A percentile compares a stretch with the other conserved stretches of the same genome.
These are phyloP conservation scores for Carassius gibelio DNA, from an alignment of 2,113 vertebrate genomes.

Conservation along the genomic window DNA sequence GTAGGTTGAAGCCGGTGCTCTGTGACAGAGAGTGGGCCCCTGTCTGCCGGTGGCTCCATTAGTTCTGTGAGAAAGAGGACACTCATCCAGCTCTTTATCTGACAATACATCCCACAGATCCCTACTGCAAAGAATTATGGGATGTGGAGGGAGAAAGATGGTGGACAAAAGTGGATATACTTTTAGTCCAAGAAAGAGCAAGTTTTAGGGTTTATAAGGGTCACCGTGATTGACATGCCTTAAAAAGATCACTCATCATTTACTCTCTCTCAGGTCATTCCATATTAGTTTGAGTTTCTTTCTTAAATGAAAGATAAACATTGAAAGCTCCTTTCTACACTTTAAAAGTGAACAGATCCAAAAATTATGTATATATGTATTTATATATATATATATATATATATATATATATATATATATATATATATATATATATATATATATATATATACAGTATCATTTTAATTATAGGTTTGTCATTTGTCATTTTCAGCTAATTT, in stretches of 20 bases:
- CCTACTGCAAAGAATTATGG: conserved; percentile 27
- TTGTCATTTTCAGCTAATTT: background rate
- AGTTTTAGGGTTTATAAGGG: background rate
- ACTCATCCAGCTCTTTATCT: conserved; percentile 47
- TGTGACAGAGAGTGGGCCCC: conserved; percentile 35
- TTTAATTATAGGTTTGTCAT: background rate
- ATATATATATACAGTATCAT: background rate
- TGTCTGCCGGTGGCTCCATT: conserved; percentile 49
- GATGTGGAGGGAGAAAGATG: conserved; percentile 7
- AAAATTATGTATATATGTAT: no score
- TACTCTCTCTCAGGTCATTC: background rate
- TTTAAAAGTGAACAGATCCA: no score
- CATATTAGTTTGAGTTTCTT: background rate
- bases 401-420: no score
- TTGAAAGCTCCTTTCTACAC: no score
- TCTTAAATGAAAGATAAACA: background rate
- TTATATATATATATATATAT: no score
- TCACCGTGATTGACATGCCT: background rate
- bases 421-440: no score
- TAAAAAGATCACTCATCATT: background rate
- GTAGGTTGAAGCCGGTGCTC: conserved; percentile 15
- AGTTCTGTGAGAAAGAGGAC: conserved; percentile 47
- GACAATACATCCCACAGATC: conserved; percentile 26
- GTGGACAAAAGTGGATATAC: background rate
- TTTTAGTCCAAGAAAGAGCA: background rate